Evolutionary conservation across 2,113 vertebrate genomes (phyloP).

Genomic region (Lanius ludovicianus): DNA sequence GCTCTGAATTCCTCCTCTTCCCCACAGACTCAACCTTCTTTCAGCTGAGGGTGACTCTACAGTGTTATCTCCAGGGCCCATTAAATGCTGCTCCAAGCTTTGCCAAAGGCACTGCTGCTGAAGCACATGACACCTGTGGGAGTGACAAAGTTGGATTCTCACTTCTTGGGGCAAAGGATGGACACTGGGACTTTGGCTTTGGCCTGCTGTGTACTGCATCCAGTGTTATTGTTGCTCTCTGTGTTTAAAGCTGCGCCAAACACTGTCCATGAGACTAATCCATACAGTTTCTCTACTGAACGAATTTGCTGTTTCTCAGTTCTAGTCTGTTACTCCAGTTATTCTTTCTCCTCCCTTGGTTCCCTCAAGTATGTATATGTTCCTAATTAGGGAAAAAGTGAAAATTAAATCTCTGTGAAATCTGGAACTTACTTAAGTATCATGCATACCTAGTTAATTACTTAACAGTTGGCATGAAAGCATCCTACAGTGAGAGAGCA

Average conservation of each 20-base stretch:
- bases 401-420: neutral
- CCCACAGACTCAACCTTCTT: neutral
- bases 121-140: neutral
- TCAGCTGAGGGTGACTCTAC: neutral
- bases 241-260: neutral
- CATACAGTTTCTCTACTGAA: neutral
- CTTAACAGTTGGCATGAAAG: conserved; percentile 13
- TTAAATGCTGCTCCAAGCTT: neutral
- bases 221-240: neutral
- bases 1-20: neutral
- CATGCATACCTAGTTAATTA: neutral
- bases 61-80: neutral
- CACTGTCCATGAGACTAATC: neutral
- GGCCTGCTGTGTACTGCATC: neutral
- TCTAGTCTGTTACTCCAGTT: neutral
- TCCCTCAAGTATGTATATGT: neutral
- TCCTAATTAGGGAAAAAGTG: neutral
- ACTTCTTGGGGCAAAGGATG: neutral
- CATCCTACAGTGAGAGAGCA: neutral
- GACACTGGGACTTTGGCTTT: neutral
- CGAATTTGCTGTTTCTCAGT: neutral
- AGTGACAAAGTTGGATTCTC: neutral
- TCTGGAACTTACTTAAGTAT: neutral
- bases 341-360: neutral
- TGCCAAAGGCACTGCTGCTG: neutral